phyloP scores from a whole-genome alignment of 2,113 vertebrate genomes.

The Gavia stellata region DNA sequence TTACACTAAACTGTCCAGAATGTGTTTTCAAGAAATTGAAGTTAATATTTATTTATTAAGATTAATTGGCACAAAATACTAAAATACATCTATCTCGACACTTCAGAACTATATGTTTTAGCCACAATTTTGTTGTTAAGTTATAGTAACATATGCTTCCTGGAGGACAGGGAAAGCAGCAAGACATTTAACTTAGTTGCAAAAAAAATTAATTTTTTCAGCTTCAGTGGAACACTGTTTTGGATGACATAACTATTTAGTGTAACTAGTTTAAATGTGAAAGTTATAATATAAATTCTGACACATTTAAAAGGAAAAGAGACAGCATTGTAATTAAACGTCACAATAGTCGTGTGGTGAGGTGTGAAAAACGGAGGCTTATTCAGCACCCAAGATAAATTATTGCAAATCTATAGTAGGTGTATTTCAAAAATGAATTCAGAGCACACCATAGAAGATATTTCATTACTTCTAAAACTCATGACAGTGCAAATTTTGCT shows the following conservation, averaged over 20 bases:
- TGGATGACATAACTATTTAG: constrained; percentile 54
- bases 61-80: background rate
- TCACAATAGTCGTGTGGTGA: background rate
- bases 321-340: constrained; percentile 60
- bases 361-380: constrained; percentile 45
- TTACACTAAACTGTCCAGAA: background rate
- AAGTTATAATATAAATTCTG: constrained; percentile 63
- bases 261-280: constrained; percentile 50
- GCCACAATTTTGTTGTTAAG: background rate
- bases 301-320: constrained; percentile 64
- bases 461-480: constrained; percentile 15
- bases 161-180: constrained; percentile 15
- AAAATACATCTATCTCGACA: background rate
- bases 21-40: background rate
- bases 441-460: background rate
- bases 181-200: background rate
- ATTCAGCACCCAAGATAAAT: constrained; percentile 16
- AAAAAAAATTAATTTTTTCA: constrained; percentile 67
- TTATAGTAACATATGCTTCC: background rate
- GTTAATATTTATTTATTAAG: background rate
- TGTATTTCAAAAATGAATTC: constrained; percentile 3
- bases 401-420: background rate
- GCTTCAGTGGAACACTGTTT: constrained; percentile 41
- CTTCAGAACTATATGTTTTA: background rate
- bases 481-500: background rate